Evolutionary conservation across 2,113 vertebrate genomes (phyloP).

Genomic region (Rhynchomys soricoides): DNA sequence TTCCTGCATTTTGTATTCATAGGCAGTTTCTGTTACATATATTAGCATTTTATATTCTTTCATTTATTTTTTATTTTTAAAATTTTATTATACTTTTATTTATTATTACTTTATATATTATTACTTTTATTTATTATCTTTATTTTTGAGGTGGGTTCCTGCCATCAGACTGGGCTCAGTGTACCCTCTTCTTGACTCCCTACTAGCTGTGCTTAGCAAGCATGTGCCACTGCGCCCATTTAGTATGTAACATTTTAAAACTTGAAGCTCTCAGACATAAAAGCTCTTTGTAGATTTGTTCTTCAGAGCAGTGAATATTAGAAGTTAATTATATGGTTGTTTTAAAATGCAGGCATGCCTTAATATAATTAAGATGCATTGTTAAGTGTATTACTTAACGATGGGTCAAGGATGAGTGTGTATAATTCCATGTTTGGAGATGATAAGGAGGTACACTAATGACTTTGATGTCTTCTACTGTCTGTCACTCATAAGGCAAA

Average conservation of each 20-base stretch:
- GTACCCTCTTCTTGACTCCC: neutral
- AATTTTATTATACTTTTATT: neutral
- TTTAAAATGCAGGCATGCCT: neutral
- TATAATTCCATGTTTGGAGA: neutral
- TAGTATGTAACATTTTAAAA: neutral
- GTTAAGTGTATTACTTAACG: neutral
- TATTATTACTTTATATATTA: neutral
- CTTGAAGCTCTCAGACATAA: neutral
- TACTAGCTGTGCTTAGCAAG: neutral
- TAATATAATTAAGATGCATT: neutral
- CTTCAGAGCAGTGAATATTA: neutral
- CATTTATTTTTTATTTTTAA: neutral
- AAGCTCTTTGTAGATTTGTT: neutral
- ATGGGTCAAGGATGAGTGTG: neutral
- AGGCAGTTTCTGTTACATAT: neutral
- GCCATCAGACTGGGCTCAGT: neutral
- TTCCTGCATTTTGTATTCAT: neutral
- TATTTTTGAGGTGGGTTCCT: neutral
- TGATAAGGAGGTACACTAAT: neutral
- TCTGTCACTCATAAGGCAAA: constrained; percentile 4
- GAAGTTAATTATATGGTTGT: constrained; percentile 19
- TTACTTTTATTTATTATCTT: neutral
- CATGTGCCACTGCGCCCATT: neutral
- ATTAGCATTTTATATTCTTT: neutral
- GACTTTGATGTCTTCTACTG: neutral